phyloP scores from a whole-genome alignment of 2,113 vertebrate genomes.

The Prionailurus viverrinus region DNA sequence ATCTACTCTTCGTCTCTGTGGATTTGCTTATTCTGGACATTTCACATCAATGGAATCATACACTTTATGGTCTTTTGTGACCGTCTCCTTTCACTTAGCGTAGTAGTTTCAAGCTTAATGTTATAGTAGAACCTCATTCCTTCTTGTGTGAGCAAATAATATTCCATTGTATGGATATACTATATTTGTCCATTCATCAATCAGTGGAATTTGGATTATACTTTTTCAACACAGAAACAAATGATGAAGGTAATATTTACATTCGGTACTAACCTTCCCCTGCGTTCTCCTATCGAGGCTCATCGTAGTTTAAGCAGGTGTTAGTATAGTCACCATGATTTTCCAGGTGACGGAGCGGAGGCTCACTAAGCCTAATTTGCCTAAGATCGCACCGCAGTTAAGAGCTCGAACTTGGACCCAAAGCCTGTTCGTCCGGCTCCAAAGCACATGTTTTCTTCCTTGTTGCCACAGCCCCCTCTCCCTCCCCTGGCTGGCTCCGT shows the following conservation, averaged over 20 bases:
- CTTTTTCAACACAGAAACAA: slow-evolving; percentile 40
- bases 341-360: background rate
- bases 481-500: too few species aligned
- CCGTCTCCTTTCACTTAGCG: background rate
- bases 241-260: background rate
- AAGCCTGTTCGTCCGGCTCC: background rate
- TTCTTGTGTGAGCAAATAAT: slow-evolving; percentile 10
- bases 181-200: background rate
- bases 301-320: background rate
- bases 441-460: background rate
- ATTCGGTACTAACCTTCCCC: slow-evolving; percentile 1
- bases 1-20: background rate
- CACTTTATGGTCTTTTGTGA: background rate
- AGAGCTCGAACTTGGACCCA: background rate
- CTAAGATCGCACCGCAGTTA: background rate
- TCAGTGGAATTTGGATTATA: background rate
- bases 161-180: background rate
- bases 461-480: background rate
- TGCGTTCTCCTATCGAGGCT: background rate
- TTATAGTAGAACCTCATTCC: background rate
- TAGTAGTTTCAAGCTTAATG: background rate
- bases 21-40: background rate
- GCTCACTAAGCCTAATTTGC: slow-evolving; percentile 16
- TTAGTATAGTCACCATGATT: background rate
- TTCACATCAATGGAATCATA: background rate